A percentile compares a stretch with the other conserved stretches of the same genome.
Conservation (phyloP, 1,140 invertebrate genomes). For the Calosoma granatense region DNA sequence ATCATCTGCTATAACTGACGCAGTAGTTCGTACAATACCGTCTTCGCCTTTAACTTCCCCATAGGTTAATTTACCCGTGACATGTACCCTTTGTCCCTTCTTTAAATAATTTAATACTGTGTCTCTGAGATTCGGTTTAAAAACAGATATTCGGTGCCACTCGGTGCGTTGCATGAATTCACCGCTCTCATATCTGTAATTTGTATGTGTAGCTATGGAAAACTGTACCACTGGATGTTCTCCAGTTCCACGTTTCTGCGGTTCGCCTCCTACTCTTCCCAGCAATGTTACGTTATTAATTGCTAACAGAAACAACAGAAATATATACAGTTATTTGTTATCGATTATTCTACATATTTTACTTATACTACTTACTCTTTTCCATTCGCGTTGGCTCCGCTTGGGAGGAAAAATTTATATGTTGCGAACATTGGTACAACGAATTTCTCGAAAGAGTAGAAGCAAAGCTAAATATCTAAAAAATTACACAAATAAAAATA, state of each 20-base stretch:
- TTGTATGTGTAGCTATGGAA: slow-evolving; percentile 80
- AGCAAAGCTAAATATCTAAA: neutral
- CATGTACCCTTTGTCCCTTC: slow-evolving; percentile 78
- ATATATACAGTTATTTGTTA: neutral
- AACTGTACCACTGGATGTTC: slow-evolving; percentile 82
- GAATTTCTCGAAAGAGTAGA: neutral
- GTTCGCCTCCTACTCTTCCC: slow-evolving; percentile 76
- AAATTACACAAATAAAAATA: neutral
- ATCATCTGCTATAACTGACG: slow-evolving; percentile 78
- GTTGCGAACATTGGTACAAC: neutral
- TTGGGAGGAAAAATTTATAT: neutral
- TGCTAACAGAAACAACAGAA: slow-evolving; percentile 45
- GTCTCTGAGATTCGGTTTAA: slow-evolving; percentile 72
- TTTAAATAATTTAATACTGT: slow-evolving; percentile 65
- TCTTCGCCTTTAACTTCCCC: slow-evolving; percentile 73
- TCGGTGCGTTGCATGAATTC: slow-evolving; percentile 76
- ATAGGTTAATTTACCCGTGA: slow-evolving; percentile 74
- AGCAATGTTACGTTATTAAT: slow-evolving; percentile 79
- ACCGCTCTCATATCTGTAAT: slow-evolving; percentile 67
- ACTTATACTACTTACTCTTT: slow-evolving; percentile 9
- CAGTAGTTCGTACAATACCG: slow-evolving; percentile 57
- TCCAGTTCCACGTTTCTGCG: slow-evolving; percentile 69
- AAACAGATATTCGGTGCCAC: slow-evolving; percentile 84
- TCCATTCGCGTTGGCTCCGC: slow-evolving; percentile 3
- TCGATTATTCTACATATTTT: no score